phyloP scores from a whole-genome alignment of 2,797 vertebrate species.

The Clarias platycephalus region DNA sequence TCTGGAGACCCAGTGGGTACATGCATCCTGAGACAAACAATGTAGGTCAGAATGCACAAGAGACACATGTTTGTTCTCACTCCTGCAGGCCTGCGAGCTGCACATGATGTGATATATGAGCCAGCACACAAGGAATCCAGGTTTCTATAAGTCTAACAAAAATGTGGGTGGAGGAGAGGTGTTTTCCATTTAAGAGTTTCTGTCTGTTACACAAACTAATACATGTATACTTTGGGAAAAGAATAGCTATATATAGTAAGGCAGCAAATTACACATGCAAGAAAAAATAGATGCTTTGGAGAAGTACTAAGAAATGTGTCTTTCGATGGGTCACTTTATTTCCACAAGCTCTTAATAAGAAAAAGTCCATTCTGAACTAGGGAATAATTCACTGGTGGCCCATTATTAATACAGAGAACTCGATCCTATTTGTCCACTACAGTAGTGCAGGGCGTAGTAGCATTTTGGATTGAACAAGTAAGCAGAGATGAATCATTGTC shows the following conservation, averaged over 20 bases:
- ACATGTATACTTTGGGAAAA: background rate
- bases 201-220: background rate
- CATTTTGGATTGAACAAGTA: background rate
- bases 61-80: slow-evolving; percentile 22
- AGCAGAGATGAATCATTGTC: background rate
- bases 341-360: background rate
- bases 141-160: background rate
- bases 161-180: slow-evolving; percentile 9
- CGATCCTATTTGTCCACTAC: background rate
- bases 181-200: background rate
- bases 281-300: background rate
- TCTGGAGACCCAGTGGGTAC: background rate
- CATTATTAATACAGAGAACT: background rate
- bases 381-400: background rate
- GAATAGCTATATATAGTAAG: no score
- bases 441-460: background rate
- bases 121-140: slow-evolving; percentile 6
- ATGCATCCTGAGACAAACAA: slow-evolving; percentile 15
- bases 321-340: background rate
- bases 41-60: slow-evolving; percentile 42
- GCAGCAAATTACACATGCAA: background rate
- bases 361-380: background rate
- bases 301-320: background rate
- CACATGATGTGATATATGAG: slow-evolving; percentile 20
- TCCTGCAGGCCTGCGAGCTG: background rate